These are phyloP conservation scores for Cebus imitator DNA, from an alignment of 2,113 vertebrate species.

Conservation along the genomic window DNA sequence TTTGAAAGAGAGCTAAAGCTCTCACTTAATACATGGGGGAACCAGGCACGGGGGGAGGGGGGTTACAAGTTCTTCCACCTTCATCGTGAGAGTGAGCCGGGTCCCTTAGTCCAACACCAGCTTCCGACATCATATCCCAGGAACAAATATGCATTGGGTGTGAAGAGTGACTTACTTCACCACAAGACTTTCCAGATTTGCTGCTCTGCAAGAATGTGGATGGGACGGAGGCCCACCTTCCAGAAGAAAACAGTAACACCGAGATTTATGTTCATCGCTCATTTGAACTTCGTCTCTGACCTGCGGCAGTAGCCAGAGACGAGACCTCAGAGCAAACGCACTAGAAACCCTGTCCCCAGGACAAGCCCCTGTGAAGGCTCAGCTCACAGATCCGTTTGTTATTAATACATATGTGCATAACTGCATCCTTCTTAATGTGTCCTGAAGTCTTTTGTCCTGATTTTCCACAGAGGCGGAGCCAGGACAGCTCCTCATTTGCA, in stretches of 20 bases:
- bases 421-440: not conserved
- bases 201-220: not conserved
- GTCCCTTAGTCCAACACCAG: not conserved
- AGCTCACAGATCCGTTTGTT: not conserved
- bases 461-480: not conserved
- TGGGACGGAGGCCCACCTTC: rapidly evolving
- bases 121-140: not conserved
- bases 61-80: not conserved
- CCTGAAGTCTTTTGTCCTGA: not conserved
- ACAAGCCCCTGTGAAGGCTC: not conserved
- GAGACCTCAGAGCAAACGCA: not conserved
- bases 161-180: too few relatives aligned
- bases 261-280: not conserved
- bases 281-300: not conserved
- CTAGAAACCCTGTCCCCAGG: rapidly evolving
- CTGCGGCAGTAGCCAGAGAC: not conserved
- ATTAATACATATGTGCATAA: rapidly evolving
- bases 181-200: not conserved
- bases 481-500: not conserved
- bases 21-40: not conserved
- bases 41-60: not conserved
- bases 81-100: not conserved
- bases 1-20: not conserved
- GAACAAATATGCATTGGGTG: not conserved
- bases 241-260: not conserved